Conservation (phyloP, 2,888 invertebrate genomes). For the Hermaeophaga mercurialis region DNA sequence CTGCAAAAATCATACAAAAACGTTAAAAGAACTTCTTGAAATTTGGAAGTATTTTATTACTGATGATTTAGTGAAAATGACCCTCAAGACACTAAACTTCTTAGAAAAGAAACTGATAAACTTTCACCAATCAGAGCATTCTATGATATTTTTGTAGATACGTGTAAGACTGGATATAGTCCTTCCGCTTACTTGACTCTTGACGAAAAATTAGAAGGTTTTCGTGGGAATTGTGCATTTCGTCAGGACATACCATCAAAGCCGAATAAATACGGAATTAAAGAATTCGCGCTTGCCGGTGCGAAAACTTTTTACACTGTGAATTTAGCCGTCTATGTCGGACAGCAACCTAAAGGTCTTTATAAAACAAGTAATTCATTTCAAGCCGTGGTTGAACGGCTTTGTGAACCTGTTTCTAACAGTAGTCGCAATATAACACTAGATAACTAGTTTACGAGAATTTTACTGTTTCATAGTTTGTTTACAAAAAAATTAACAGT, state of each 20-base stretch:
- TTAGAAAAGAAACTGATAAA: not conserved
- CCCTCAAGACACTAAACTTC: not conserved
- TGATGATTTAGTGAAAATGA: no score
- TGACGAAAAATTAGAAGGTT: conserved; percentile 17
- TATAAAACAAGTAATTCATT: conserved; percentile 17
- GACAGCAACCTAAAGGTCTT: conserved; percentile 30
- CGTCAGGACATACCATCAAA: conserved; percentile 8
- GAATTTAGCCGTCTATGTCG: conserved; percentile 29
- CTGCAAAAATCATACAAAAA: no score
- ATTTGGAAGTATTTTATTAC: no score
- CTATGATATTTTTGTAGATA: conserved; percentile 3
- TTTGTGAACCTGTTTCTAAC: conserved; percentile 1
- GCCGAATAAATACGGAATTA: no score
- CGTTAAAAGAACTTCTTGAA: no score
- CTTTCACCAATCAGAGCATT: conserved; percentile 2
- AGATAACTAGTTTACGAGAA: not conserved
- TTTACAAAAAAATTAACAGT: not conserved
- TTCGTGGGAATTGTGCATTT: conserved; percentile 13
- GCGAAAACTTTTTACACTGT: conserved; percentile 5
- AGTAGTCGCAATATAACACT: not conserved
- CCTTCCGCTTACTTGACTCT: no score
- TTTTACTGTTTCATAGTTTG: no score
- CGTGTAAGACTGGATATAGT: no score
- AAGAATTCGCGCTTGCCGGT: conserved; percentile 11
- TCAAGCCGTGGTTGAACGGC: no score